Evolutionary conservation across 2,113 vertebrate species (phyloP).

Genomic region (Manacus vitellinus): DNA sequence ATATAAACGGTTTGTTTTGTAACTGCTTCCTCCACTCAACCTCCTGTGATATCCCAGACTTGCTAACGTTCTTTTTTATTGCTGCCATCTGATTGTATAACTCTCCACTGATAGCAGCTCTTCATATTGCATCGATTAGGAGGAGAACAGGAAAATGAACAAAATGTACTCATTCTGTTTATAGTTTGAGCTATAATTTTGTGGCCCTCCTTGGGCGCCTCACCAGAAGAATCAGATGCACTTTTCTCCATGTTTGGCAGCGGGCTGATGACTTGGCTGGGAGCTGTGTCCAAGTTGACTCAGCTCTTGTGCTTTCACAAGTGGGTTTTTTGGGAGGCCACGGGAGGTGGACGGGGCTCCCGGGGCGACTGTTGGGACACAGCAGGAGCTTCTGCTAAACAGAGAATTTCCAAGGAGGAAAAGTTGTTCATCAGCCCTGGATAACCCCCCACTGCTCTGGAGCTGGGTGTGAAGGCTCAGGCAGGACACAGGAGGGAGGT

Average conservation of each 20-base stretch:
- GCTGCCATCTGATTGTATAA: slow-evolving; percentile 69
- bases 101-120: slow-evolving; percentile 55
- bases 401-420: background rate
- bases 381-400: background rate
- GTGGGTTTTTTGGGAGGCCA: background rate
- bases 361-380: background rate
- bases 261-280: slow-evolving; percentile 12
- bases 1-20: background rate
- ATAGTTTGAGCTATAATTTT: slow-evolving; percentile 68
- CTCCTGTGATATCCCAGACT: slow-evolving; percentile 30
- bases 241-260: slow-evolving; percentile 63
- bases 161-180: slow-evolving; percentile 70
- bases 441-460: background rate
- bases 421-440: background rate
- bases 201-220: slow-evolving; percentile 64
- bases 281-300: slow-evolving; percentile 43
- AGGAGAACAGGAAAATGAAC: slow-evolving; percentile 64
- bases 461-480: background rate
- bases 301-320: background rate
- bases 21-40: slow-evolving; percentile 28
- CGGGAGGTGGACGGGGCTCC: background rate
- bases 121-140: slow-evolving; percentile 66
- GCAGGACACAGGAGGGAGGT: accelerated
- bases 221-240: slow-evolving; percentile 49
- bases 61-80: slow-evolving; percentile 63